A percentile compares a stretch with the other conserved stretches of the same genome.
phyloP scores from a whole-genome alignment of 1,140 invertebrate genomes.

The Lasaia peninsularis region DNA sequence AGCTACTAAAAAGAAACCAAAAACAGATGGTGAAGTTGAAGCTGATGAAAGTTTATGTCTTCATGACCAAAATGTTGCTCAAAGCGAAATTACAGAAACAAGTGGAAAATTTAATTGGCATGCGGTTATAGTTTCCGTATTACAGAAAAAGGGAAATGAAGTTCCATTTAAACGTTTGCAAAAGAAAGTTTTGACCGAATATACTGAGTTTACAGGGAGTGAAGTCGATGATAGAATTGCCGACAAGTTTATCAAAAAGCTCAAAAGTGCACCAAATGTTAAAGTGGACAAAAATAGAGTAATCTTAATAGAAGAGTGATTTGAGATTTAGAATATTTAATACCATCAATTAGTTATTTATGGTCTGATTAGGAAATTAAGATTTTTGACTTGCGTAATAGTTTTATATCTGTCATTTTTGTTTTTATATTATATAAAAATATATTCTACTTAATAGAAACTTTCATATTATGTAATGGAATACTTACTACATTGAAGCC shows the following conservation, averaged over 20 bases:
- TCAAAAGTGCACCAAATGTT: conserved; percentile 68
- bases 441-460: neutral
- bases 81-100: conserved; percentile 34
- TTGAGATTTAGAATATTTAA: neutral
- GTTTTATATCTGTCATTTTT: neutral
- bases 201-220: conserved; percentile 56
- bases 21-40: conserved; percentile 38
- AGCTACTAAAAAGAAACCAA: conserved; percentile 50
- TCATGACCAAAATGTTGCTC: conserved; percentile 71
- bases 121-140: conserved; percentile 58
- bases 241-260: conserved; percentile 71
- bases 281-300: conserved; percentile 70
- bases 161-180: conserved; percentile 65
- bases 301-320: conserved; percentile 36
- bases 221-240: conserved; percentile 70
- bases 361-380: conserved; percentile 10
- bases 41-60: conserved; percentile 48
- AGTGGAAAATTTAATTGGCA: conserved; percentile 67
- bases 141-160: conserved; percentile 66
- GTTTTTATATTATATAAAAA: neutral
- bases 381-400: neutral
- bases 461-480: neutral
- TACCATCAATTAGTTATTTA: conserved; percentile 4
- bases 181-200: conserved; percentile 65
- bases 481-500: conserved; percentile 2